A percentile compares a stretch with the other conserved stretches of the same genome.
phyloP scores from a whole-genome alignment of 2,797 vertebrate species.

The Vultur gryphus region DNA sequence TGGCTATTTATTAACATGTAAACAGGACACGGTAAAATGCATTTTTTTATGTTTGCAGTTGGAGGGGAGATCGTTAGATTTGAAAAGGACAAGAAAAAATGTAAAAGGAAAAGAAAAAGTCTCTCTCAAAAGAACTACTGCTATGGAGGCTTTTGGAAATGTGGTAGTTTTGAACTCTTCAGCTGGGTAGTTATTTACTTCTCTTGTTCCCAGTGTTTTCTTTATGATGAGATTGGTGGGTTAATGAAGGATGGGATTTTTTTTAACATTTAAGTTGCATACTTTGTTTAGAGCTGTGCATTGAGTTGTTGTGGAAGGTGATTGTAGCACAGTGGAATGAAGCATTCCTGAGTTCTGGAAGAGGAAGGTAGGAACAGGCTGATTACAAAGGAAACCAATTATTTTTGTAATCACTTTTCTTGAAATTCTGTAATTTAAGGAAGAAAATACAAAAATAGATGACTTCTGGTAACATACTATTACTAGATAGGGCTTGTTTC shows the following conservation, averaged over 20 bases:
- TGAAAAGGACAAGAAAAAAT: background rate
- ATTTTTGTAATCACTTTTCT: background rate
- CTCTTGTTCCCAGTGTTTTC: background rate
- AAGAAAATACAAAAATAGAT: background rate
- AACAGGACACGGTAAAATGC: background rate
- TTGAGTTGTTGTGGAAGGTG: background rate
- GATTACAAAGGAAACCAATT: background rate
- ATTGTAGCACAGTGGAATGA: background rate
- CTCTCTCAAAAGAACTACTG: background rate
- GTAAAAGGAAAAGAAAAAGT: background rate
- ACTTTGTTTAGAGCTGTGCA: background rate
- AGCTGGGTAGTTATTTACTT: background rate
- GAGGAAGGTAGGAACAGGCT: background rate
- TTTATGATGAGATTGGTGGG: background rate
- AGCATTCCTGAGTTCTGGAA: background rate
- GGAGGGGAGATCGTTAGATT: background rate
- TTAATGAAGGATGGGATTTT: background rate
- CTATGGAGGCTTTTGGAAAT: background rate
- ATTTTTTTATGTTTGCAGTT: background rate
- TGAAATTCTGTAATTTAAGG: background rate
- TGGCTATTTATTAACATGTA: background rate
- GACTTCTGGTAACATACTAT: background rate
- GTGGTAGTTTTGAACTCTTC: background rate
- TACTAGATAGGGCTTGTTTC: background rate
- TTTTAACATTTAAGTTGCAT: background rate